A percentile compares a stretch with the other conserved stretches of the same genome.
phyloP scores from a whole-genome alignment of 2,797 vertebrate genomes.

The Basileuterus tristriatus region DNA sequence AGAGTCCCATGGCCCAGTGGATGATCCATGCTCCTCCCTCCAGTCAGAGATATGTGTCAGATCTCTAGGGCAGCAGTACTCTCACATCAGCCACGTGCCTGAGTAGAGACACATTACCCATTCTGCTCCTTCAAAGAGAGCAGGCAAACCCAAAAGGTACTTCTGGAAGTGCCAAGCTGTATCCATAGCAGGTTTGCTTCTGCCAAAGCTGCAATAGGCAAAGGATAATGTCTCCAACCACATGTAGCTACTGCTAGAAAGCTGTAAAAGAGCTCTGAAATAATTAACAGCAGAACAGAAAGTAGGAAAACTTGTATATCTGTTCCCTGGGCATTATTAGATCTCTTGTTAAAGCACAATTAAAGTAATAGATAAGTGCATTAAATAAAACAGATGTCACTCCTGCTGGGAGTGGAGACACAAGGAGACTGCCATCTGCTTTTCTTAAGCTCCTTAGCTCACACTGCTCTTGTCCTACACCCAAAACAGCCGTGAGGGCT shows the following conservation, averaged over 20 bases:
- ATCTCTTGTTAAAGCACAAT: constrained; percentile 9
- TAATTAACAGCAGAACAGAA: neutral
- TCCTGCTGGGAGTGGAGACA: neutral
- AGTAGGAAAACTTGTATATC: neutral
- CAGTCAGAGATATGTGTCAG: fast-evolving
- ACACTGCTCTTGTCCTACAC: neutral
- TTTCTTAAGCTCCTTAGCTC: neutral
- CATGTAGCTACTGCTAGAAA: neutral
- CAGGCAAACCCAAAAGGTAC: neutral
- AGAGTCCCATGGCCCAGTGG: neutral
- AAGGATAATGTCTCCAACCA: neutral
- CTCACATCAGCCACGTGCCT: neutral
- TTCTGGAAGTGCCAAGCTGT: neutral
- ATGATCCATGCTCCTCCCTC: neutral
- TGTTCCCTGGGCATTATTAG: constrained; percentile 4
- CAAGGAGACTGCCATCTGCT: neutral
- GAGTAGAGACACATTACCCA: neutral
- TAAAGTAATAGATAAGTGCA: constrained; percentile 9
- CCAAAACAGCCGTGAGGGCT: neutral
- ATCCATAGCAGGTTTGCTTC: neutral
- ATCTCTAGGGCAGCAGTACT: neutral
- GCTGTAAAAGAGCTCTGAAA: neutral
- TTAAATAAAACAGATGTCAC: neutral
- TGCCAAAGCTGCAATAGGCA: neutral
- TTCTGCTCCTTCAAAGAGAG: neutral